Evolutionary conservation across 2,113 vertebrate species (phyloP), one percentile per base, ranked within the genome.

Genomic region (Puntigrus tetrazona): DNA sequence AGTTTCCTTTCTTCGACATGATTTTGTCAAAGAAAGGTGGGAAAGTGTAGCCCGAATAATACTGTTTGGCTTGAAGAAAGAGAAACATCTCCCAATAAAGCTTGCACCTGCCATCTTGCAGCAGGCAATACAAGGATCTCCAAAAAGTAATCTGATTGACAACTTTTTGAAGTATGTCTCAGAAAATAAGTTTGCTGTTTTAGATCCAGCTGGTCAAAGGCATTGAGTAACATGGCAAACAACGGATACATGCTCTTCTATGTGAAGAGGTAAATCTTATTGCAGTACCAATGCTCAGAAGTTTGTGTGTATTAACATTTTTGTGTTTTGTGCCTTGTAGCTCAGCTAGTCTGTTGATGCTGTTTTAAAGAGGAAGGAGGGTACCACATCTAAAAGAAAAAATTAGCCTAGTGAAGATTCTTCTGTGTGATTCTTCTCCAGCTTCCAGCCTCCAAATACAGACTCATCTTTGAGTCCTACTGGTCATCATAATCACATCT

Each of bases 131-230:
- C n/a, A n/a, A 61, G 78, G 78, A 50, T 63, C 47, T 63, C 29
- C 69, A 34, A 82, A 82, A 82, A 74, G 67, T n/a, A n/a, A n/a
- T n/a, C n/a, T n/a, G n/a, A n/a, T n/a, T n/a, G n/a, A n/a, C n/a
- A 85, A 85, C 45, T 85, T 84, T 75, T 38, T 73, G 25, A 81
- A 81, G 52, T 85, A 81, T 59, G 77, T 81, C n/a, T n/a, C n/a
- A n/a, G n/a, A n/a, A 59, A 80, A 63, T 38, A 78, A 85, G 43
- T 10, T 34, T 47, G n/a, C 13, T 27, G 61, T n/a, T n/a, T n/a
- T n/a, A 61, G n/a, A 27, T 61, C 57, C n/a, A 61, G 25, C n/a
- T 57, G 55, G 57, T 61, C 57, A 11, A 61, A 61, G 57, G 57
- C 4, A 1, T 27, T 10, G 3, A 61, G 25, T 27, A 61, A 63